Percentiles rank a stretch among this genome's conserved stretches.
Evolutionary conservation across 2,888 invertebrate genomes (phyloP).

Genomic region (Mythimna vitellina): DNA sequence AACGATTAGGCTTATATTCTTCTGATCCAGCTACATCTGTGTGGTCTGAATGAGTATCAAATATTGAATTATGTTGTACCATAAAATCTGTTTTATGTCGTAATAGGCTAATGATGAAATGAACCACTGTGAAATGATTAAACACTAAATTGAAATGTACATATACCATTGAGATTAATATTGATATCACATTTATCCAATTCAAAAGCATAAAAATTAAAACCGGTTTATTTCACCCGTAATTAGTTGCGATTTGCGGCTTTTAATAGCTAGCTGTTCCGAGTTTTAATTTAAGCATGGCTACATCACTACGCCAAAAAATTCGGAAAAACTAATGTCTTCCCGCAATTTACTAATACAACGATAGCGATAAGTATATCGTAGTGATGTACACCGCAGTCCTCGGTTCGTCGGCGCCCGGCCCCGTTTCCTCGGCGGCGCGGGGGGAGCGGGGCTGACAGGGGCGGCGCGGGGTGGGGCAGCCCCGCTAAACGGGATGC

Average conservation of each 20-base stretch:
- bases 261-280: constrained; percentile 3
- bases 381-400: constrained; percentile 77
- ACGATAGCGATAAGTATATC: constrained; percentile 70
- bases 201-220: not conserved
- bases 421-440: constrained; percentile 68
- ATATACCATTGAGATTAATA: not conserved
- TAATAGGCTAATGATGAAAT: constrained; percentile 37
- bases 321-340: constrained; percentile 62
- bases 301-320: constrained; percentile 51
- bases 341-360: constrained; percentile 67
- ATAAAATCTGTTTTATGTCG: constrained; percentile 47
- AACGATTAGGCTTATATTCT: not conserved
- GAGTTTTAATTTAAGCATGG: constrained; percentile 6
- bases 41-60: constrained; percentile 40
- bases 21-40: constrained; percentile 12
- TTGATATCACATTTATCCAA: not conserved
- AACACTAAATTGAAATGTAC: constrained; percentile 35
- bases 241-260: not conserved
- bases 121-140: constrained; percentile 32
- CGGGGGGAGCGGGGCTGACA: constrained; percentile 52
- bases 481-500: constrained; percentile 85
- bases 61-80: constrained; percentile 47
- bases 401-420: constrained; percentile 69
- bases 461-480: constrained; percentile 62
- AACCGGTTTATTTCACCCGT: not conserved